Conservation (phyloP, 2,797 vertebrate genomes). For the Arnoldichthys spilopterus region DNA sequence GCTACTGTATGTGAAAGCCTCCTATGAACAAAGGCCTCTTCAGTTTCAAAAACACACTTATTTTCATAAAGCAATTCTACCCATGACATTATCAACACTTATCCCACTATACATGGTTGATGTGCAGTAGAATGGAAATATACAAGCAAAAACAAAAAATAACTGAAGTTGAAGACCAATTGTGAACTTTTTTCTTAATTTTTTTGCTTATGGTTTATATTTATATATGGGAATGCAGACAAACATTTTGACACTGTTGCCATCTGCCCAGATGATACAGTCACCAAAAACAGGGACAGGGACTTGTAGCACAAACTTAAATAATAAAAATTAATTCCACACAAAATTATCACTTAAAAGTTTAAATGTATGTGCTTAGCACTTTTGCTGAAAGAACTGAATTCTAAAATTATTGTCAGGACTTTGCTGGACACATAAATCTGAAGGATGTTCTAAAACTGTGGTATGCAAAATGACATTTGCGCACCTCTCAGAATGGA, state of each 20-base stretch:
- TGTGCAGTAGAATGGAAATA: not conserved
- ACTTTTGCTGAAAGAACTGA: too few species aligned
- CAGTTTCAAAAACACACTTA: constrained; percentile 13
- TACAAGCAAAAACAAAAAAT: not conserved
- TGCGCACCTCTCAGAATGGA: not conserved
- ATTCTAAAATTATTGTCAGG: too few species aligned
- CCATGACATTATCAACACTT: constrained; percentile 27
- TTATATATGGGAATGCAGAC: too few species aligned
- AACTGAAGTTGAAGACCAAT: not conserved
- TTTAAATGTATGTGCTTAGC: too few species aligned
- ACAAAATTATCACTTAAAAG: too few species aligned
- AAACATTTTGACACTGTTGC: too few species aligned
- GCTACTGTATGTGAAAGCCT: not conserved
- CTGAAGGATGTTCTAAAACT: not conserved
- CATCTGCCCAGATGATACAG: too few species aligned
- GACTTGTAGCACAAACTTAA: too few species aligned
- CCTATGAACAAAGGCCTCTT: not conserved
- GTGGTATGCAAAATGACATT: not conserved
- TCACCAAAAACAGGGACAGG: too few species aligned
- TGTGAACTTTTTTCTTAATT: not conserved
- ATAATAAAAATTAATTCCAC: too few species aligned
- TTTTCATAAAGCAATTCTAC: constrained; percentile 32
- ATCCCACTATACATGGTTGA: constrained; percentile 3
- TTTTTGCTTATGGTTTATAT: not conserved
- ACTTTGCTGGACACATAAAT: too few species aligned